phyloP scores from a whole-genome alignment of 1,140 invertebrate species.

The Coptotermes formosanus region DNA sequence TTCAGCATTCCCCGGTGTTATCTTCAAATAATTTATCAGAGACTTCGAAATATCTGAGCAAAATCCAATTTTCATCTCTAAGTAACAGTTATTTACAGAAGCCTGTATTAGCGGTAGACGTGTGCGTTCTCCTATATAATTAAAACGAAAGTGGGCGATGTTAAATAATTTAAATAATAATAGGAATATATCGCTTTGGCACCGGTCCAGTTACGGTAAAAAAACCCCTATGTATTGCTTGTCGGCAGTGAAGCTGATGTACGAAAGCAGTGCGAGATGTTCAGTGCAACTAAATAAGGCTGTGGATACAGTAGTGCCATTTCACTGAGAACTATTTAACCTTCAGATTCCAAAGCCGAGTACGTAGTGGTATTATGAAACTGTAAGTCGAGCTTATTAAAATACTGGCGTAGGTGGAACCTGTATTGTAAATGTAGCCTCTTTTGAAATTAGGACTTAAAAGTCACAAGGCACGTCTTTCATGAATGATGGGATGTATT shows the following conservation, averaged over 20 bases:
- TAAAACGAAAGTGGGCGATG: too few species aligned
- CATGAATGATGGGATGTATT: not conserved
- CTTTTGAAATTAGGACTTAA: not conserved
- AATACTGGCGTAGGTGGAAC: not conserved
- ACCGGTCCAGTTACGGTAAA: too few species aligned
- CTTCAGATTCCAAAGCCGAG: not conserved
- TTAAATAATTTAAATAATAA: too few species aligned
- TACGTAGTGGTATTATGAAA: not conserved
- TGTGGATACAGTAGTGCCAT: not conserved
- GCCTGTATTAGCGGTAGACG: too few species aligned
- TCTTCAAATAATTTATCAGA: too few species aligned
- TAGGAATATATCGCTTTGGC: too few species aligned
- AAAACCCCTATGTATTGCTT: too few species aligned
- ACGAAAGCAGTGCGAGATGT: not conserved
- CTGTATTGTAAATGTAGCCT: not conserved
- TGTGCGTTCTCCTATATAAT: too few species aligned
- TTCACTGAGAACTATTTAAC: not conserved
- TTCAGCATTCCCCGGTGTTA: too few species aligned
- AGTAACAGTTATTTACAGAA: too few species aligned
- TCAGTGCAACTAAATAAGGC: not conserved
- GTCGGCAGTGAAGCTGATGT: not conserved
- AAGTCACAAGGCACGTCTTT: not conserved
- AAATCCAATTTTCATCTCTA: too few species aligned
- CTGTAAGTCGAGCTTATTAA: conserved; percentile 2
- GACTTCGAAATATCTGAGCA: too few species aligned